These are phyloP conservation scores for Meandrusa payeni DNA, from an alignment of 2,888 invertebrate genomes.

Conservation along the genomic window DNA sequence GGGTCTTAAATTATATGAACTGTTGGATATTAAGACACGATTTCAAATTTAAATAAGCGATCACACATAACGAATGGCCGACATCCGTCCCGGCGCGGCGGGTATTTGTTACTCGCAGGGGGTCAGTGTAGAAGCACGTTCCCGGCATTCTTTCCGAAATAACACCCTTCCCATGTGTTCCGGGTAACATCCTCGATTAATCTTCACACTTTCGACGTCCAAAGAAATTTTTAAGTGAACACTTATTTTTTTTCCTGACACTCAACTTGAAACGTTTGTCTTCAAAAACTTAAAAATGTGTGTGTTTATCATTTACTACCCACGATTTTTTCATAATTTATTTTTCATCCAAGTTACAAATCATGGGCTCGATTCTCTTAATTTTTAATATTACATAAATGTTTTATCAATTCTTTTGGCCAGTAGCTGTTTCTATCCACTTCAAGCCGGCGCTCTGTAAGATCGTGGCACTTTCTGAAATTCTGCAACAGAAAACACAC, in stretches of 20 bases:
- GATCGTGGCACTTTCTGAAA: too few relatives aligned
- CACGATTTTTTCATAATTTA: too few relatives aligned
- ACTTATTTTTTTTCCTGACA: background rate
- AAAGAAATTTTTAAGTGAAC: slow-evolving; percentile 44
- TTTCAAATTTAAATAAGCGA: slow-evolving; percentile 67
- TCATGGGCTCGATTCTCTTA: too few relatives aligned
- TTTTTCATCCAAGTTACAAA: too few relatives aligned
- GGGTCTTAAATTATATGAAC: background rate
- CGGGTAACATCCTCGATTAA: slow-evolving; percentile 57
- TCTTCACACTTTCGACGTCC: slow-evolving; percentile 64
- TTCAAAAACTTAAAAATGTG: too few relatives aligned
- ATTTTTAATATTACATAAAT: too few relatives aligned
- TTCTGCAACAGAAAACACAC: too few relatives aligned
- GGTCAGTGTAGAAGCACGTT: slow-evolving; percentile 73
- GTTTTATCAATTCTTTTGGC: too few relatives aligned
- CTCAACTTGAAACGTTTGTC: background rate
- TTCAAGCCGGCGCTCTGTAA: too few relatives aligned
- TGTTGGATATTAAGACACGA: slow-evolving; percentile 57
- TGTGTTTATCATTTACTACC: too few relatives aligned
- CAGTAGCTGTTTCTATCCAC: too few relatives aligned
- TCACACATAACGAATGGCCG: slow-evolving; percentile 63
- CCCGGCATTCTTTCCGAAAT: slow-evolving; percentile 72
- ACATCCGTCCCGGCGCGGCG: slow-evolving; percentile 54
- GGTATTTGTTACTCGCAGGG: slow-evolving; percentile 67
- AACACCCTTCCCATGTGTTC: slow-evolving; percentile 67